These are phyloP conservation scores for Hypomecis punctinalis DNA, from an alignment of 2,888 invertebrate species.

Conservation along the genomic window DNA sequence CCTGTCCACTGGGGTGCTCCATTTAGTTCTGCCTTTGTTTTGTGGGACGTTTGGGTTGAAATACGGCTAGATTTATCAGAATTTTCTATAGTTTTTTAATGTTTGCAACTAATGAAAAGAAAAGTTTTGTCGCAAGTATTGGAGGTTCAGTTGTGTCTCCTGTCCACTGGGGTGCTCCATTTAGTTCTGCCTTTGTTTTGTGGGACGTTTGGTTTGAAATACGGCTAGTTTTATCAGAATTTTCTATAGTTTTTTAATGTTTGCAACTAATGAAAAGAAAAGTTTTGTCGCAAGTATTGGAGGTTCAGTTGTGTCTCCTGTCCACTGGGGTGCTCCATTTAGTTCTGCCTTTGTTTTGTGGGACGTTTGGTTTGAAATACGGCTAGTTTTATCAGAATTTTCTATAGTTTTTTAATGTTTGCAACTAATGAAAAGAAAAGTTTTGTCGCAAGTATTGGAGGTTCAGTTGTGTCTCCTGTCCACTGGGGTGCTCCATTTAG, in stretches of 20 bases:
- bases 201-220: neutral
- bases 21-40: conserved; percentile 10
- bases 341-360: neutral
- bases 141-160: conserved; percentile 78
- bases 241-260: neutral
- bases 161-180: conserved; percentile 28
- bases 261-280: too few species aligned
- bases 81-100: neutral
- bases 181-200: conserved; percentile 9
- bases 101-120: too few species aligned
- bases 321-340: conserved; percentile 21
- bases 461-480: conserved; percentile 75
- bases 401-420: too few species aligned
- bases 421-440: too few species aligned
- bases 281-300: too few species aligned
- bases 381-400: neutral
- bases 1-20: conserved; percentile 36
- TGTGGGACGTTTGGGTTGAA: neutral
- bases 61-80: neutral
- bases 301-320: conserved; percentile 77
- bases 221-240: neutral
- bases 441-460: too few species aligned
- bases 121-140: too few species aligned
- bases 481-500: conserved; percentile 22
- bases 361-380: neutral